Evolutionary conservation across 2,888 invertebrate species (phyloP).

Genomic region (Pristionchus arcanus): DNA sequence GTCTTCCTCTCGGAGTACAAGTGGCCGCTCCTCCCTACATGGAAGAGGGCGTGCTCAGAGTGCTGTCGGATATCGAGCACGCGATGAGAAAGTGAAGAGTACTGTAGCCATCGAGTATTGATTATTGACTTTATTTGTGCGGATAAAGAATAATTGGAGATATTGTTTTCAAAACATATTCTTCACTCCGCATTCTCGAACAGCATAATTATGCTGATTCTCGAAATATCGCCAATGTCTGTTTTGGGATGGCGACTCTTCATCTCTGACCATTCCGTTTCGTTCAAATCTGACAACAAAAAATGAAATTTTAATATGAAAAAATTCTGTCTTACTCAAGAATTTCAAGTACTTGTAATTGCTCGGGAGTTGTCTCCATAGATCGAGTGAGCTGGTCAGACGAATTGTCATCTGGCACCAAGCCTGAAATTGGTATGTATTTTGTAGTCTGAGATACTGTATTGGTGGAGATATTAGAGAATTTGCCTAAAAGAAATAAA

Average conservation of each 20-base stretch:
- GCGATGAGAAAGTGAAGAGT: constrained; percentile 35
- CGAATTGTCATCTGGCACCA: constrained; percentile 12
- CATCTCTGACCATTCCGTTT: constrained; percentile 23
- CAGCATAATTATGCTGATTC: not conserved
- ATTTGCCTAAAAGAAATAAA: too few species aligned
- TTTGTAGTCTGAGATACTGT: too few species aligned
- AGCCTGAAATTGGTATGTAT: not conserved
- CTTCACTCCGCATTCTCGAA: not conserved
- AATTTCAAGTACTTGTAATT: constrained; percentile 16
- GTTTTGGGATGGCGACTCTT: not conserved
- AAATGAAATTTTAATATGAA: not conserved
- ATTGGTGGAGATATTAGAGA: too few species aligned
- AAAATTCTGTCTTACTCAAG: not conserved
- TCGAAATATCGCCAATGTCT: not conserved
- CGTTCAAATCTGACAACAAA: not conserved
- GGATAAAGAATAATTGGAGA: too few species aligned
- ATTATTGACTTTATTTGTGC: not conserved
- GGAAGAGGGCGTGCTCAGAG: constrained; percentile 69
- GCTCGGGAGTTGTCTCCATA: not conserved
- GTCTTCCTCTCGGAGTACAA: constrained; percentile 74
- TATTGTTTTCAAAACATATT: too few species aligned
- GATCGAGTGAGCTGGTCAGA: not conserved
- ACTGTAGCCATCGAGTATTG: not conserved
- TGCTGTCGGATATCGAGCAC: constrained; percentile 71
- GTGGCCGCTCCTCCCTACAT: constrained; percentile 72